These are phyloP conservation scores for Halcyon chelicuti DNA, from an alignment of 2,797 vertebrate species.

Conservation along the genomic window DNA sequence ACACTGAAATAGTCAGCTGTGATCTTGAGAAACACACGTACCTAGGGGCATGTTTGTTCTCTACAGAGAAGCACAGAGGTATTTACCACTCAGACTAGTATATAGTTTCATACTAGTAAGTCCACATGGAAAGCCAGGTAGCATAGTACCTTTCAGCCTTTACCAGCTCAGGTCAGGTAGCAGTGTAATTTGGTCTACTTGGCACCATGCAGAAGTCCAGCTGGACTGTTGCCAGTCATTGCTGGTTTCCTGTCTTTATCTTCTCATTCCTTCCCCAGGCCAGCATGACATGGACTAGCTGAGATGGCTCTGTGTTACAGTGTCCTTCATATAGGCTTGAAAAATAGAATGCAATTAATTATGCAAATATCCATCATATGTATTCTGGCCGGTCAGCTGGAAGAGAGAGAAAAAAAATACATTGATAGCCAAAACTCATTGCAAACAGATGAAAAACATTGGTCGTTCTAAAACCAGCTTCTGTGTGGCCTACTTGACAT, in stretches of 20 bases:
- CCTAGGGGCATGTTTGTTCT: rapidly evolving
- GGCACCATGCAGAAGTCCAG: background rate
- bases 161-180: background rate
- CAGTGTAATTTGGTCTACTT: rapidly evolving
- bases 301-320: background rate
- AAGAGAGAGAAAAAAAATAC: background rate
- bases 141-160: background rate
- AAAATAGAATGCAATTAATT: background rate
- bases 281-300: background rate
- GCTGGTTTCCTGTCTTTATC: background rate
- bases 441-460: background rate
- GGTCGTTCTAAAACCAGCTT: background rate
- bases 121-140: background rate
- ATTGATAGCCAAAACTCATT: background rate
- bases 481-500: background rate
- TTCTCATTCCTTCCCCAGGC: background rate
- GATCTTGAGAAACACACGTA: background rate
- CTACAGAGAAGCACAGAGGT: background rate
- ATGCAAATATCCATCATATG: rapidly evolving
- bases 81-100: background rate
- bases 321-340: background rate
- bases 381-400: background rate
- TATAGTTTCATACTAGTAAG: background rate
- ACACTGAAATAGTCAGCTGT: background rate
- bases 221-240: background rate